Base-by-base conservation (phyloP, 2,888 invertebrate species). In the Caenorhabditis angaria region DNA sequence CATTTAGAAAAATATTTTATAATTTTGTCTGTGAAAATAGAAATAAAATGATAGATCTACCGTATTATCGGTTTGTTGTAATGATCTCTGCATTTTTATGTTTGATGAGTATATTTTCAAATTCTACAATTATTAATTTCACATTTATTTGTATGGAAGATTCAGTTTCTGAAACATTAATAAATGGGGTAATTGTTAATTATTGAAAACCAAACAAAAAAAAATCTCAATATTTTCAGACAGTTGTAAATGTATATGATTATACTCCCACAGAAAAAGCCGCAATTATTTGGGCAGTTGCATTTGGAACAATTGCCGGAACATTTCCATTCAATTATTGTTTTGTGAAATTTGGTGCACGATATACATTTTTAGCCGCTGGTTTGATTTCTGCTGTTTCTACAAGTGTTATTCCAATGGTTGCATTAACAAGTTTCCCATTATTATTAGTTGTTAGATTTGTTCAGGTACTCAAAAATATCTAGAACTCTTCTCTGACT, bases 301-400 rank as follows among this genome's bases (percentile, higher is more conserved):
- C 65, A 0, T 55, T 68, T 32, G 72, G 72, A 1, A 72, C 72
- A 1, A 58, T 72, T 8, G 12, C 68, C 29, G 72, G 68, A 48
- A 72, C 72, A 4, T 20, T 72, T n/a, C 72, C 72, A 0, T 63
- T 60, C 61, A 72, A 72, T 53, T 72, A 50, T 57, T 59, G 68
- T 61, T 72, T 68, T 32, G 56, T 65, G 12, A 47, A 64, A 28
- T 65, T 63, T 50, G 72, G 72, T 3, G 72, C 72, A 8, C 50
- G 64, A 12, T 57, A 65, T 27, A 61, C 63, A 27, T 72, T 72
- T 32, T 28, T 72, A 1, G 32, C 63, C 1, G 72, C 72, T 35
- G 72, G 72, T 3, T 24, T 67, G 10, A 22, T 68, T 20, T 68
- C 68, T 6, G 35, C 63, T 2, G 20, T 72, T 8, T 58, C 68